Percentiles rank a stretch among this genome's conserved stretches.
Conservation (phyloP, 2,888 invertebrate genomes). For the Drosophila pseudotalamancana region DNA sequence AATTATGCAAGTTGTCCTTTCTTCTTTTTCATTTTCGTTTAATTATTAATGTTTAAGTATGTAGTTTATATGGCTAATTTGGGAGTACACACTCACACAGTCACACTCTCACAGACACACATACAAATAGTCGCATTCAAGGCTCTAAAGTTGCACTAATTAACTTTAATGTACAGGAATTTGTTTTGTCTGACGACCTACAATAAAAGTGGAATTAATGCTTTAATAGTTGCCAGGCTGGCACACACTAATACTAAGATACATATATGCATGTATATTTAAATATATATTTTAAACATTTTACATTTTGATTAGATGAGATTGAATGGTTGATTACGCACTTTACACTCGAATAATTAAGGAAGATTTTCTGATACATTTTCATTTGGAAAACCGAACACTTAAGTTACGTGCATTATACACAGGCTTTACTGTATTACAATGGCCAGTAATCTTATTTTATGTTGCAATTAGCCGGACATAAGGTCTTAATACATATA, state of each 20-base stretch:
- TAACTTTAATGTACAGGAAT: constrained; percentile 72
- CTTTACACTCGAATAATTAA: constrained; percentile 11
- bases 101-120: constrained; percentile 2
- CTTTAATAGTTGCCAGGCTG: constrained; percentile 34
- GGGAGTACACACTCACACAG: constrained; percentile 21
- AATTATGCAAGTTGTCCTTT: constrained; percentile 32
- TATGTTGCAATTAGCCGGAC: constrained; percentile 6
- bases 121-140: constrained; percentile 16
- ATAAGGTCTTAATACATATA: constrained; percentile 11
- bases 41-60: constrained; percentile 18
- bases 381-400: background rate
- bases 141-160: constrained; percentile 52
- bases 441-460: constrained; percentile 5
- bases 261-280: constrained; percentile 3
- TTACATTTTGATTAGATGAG: constrained; percentile 19
- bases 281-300: constrained; percentile 3
- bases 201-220: constrained; percentile 45
- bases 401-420: too few relatives aligned
- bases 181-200: constrained; percentile 51
- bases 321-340: constrained; percentile 10
- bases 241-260: constrained; percentile 9
- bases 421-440: too few relatives aligned
- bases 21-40: background rate
- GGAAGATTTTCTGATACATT: constrained; percentile 15
- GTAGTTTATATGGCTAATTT: constrained; percentile 18